A percentile compares a stretch with the other conserved stretches of the same genome.
phyloP scores from a whole-genome alignment of 53 echinoderm and acorn worm species.

The Actinopyga echinites region DNA sequence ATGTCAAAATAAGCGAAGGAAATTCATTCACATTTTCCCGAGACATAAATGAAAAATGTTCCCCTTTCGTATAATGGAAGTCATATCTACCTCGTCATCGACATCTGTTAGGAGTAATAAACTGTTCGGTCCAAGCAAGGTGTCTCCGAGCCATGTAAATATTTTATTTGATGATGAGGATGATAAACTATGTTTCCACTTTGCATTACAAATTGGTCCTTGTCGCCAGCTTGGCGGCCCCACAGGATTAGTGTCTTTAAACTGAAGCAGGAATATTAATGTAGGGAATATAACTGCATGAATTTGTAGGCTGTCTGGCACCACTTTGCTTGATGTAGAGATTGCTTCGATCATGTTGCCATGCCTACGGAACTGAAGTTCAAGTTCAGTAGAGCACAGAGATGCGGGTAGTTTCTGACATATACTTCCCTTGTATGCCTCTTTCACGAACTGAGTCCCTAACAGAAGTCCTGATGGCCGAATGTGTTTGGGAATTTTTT shows the following conservation, averaged over 20 bases:
- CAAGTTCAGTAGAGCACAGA: too few species aligned
- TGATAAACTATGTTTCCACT: constrained; percentile 13
- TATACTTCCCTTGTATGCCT: too few species aligned
- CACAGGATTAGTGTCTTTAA: constrained; percentile 10
- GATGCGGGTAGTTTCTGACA: too few species aligned
- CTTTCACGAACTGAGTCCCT: too few species aligned
- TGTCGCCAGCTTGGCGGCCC: constrained; percentile 30
- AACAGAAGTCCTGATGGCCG: too few species aligned
- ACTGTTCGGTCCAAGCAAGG: constrained; percentile 19
- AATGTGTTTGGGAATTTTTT: too few species aligned
- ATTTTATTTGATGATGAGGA: constrained; percentile 37
- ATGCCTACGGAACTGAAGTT: neutral
- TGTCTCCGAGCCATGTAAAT: constrained; percentile 8
- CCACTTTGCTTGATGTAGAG: constrained; percentile 2
- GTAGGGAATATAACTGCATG: constrained; percentile 13
- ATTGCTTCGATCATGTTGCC: neutral
- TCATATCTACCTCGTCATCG: too few species aligned
- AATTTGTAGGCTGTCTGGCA: neutral
- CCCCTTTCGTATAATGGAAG: too few species aligned
- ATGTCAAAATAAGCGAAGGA: too few species aligned
- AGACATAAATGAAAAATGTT: too few species aligned
- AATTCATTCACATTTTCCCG: too few species aligned
- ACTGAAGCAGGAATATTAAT: constrained; percentile 21
- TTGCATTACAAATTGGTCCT: constrained; percentile 36
- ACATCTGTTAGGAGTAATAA: too few species aligned